Conservation (phyloP, 2,113 vertebrate genomes). For the Odobenus rosmarus region DNA sequence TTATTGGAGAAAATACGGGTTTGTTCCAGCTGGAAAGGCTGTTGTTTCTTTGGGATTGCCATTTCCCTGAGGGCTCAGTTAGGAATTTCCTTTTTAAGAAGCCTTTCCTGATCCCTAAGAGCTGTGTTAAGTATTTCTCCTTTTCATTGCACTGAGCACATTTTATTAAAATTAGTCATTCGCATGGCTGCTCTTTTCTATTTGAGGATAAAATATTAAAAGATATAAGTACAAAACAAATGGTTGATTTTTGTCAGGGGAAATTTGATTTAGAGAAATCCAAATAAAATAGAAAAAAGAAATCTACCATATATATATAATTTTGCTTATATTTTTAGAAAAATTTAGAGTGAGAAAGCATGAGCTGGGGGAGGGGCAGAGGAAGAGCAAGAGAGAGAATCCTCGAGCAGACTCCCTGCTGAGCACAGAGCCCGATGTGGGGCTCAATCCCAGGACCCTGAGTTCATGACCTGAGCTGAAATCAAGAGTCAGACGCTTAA, state of each 20-base stretch:
- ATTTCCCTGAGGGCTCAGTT: background rate
- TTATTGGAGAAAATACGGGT: background rate
- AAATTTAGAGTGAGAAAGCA: background rate
- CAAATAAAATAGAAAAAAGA: background rate
- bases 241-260: background rate
- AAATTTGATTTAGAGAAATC: background rate
- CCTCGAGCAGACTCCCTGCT: background rate
- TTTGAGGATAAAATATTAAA: slow-evolving; percentile 9
- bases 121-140: background rate
- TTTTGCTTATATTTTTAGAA: background rate
- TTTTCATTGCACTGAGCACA: background rate
- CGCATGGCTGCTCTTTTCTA: background rate
- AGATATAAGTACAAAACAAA: background rate
- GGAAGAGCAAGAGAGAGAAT: background rate
- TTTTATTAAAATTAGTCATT: slow-evolving; percentile 41
- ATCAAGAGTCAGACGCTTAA: background rate
- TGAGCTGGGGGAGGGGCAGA: background rate
- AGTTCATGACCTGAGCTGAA: background rate
- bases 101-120: background rate
- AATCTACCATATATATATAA: background rate
- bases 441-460: background rate
- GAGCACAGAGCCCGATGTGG: background rate
- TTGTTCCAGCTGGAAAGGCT: background rate
- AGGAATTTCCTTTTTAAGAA: slow-evolving; percentile 9
- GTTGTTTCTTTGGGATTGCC: background rate